phyloP scores from a whole-genome alignment of 2,888 invertebrate species.

The Antheraea yamamai region DNA sequence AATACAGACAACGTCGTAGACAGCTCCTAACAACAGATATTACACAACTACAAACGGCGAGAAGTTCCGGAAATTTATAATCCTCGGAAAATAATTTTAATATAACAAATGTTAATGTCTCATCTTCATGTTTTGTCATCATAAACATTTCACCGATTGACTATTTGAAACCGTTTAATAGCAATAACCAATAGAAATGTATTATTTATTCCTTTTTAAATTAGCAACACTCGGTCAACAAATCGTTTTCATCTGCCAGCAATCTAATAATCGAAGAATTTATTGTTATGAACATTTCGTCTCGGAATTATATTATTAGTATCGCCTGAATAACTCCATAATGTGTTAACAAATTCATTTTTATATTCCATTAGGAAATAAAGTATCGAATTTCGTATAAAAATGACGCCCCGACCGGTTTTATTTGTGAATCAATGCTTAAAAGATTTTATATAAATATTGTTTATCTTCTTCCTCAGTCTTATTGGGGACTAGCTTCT shows the following conservation, averaged over 20 bases:
- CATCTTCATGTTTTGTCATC: not conserved
- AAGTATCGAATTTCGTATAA: not conserved
- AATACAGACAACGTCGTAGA: too few relatives aligned
- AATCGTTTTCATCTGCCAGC: not conserved
- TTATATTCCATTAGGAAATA: not conserved
- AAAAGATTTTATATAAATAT: constrained; percentile 1
- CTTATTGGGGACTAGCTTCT: too few relatives aligned
- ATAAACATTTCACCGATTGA: not conserved
- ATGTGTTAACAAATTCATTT: constrained; percentile 6
- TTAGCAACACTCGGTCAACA: not conserved
- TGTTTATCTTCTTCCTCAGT: not conserved
- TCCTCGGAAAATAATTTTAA: not conserved
- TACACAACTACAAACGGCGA: not conserved
- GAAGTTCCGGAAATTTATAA: not conserved
- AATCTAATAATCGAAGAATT: constrained; percentile 7
- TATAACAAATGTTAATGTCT: not conserved
- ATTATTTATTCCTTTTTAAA: not conserved
- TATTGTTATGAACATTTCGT: constrained; percentile 2
- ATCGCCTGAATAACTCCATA: constrained; percentile 13
- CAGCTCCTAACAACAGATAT: too few relatives aligned
- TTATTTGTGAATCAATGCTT: not conserved
- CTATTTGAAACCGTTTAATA: not conserved
- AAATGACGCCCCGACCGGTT: not conserved
- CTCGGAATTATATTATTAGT: not conserved
- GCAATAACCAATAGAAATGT: not conserved